Percentiles rank a stretch among this genome's conserved stretches.
Conservation (phyloP, 1,140 invertebrate genomes). For the Heliconius nattereri region DNA sequence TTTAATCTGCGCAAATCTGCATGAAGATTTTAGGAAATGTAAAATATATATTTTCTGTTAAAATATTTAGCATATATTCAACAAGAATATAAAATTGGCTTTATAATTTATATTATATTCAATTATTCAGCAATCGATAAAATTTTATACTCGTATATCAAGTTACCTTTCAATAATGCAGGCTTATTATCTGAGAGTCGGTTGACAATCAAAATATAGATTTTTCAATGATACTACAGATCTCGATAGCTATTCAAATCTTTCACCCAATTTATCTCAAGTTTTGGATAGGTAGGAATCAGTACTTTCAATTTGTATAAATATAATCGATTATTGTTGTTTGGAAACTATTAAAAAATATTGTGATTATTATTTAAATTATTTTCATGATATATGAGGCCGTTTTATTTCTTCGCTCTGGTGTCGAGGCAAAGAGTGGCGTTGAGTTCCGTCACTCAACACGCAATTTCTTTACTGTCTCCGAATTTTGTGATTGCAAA, state of each 20-base stretch:
- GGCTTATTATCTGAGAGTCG: slow-evolving; percentile 17
- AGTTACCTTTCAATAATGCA: neutral
- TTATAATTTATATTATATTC: too few species aligned
- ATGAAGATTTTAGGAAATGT: too few species aligned
- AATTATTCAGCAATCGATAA: too few species aligned
- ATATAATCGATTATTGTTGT: neutral
- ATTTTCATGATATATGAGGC: too few species aligned
- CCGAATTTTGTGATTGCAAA: neutral
- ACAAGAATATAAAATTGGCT: too few species aligned
- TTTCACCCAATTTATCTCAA: slow-evolving; percentile 35
- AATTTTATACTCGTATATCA: neutral
- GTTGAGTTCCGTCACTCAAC: too few species aligned
- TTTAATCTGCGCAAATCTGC: too few species aligned
- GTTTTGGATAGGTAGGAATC: slow-evolving; percentile 15
- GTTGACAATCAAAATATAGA: slow-evolving; percentile 30
- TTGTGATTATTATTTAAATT: neutral
- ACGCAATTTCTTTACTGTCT: neutral
- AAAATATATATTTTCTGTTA: too few species aligned
- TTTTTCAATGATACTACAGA: slow-evolving; percentile 24
- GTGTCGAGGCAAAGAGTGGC: too few species aligned
- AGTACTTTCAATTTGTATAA: neutral
- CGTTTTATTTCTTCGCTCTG: too few species aligned
- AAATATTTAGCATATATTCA: too few species aligned
- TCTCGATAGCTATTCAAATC: slow-evolving; percentile 31
- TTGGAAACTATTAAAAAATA: neutral